Percentiles rank a stretch among this genome's conserved stretches.
phyloP scores from a whole-genome alignment of 2,113 vertebrate species.

The Sebastes schlegelii region DNA sequence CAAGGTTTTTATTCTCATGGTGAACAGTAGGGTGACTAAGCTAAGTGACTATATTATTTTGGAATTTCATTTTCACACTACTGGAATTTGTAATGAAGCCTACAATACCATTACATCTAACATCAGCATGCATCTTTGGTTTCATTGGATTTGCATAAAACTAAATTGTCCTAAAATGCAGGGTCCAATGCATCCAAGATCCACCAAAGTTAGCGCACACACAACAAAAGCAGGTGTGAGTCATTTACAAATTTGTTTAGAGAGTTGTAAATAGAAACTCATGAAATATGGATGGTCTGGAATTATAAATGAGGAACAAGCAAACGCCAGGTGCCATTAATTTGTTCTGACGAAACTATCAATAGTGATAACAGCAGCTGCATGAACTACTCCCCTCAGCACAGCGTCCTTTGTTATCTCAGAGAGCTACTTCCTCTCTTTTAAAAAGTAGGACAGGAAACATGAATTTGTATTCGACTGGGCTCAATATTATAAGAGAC shows the following conservation, averaged over 20 bases:
- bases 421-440: constrained; percentile 12
- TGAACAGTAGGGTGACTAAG: not conserved
- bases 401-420: not conserved
- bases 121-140: not conserved
- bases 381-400: constrained; percentile 13
- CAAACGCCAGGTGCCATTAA: constrained; percentile 43
- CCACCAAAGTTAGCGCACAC: not conserved
- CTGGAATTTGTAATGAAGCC: not conserved
- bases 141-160: not conserved
- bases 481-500: not conserved
- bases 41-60: too few relatives aligned
- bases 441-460: constrained; percentile 21
- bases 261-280: constrained; percentile 41
- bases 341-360: constrained; percentile 44
- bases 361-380: constrained; percentile 31
- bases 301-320: constrained; percentile 38
- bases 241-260: not conserved
- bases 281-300: constrained; percentile 49
- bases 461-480: constrained; percentile 5
- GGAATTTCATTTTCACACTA: not conserved
- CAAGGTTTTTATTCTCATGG: not conserved
- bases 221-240: constrained; percentile 21
- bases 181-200: not conserved
- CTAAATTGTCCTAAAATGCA: not conserved
- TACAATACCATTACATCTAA: not conserved